Conservation (phyloP, 1,140 invertebrate genomes). For the Microplitis demolitor region DNA sequence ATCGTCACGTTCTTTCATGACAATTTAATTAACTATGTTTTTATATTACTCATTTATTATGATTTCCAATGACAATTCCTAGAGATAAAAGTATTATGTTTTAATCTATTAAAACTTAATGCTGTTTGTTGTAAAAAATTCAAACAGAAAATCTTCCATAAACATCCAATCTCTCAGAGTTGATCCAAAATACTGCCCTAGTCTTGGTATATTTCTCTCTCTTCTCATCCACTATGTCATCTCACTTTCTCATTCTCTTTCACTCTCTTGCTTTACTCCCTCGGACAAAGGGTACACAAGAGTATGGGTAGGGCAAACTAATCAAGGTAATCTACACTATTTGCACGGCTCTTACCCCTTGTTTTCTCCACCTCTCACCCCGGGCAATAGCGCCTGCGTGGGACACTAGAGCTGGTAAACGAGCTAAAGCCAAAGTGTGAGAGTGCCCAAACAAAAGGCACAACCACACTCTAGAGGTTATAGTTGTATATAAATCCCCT, state of each 20-base stretch:
- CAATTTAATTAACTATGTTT: no score
- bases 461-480: slow-evolving; percentile 25
- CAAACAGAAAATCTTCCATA: slow-evolving; percentile 23
- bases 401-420: slow-evolving; percentile 1
- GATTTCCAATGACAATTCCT: no score
- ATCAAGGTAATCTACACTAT: slow-evolving; percentile 41
- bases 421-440: slow-evolving; percentile 34
- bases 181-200: slow-evolving; percentile 24
- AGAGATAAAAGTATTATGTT: no score
- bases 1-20: no score
- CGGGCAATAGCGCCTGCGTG: slow-evolving; percentile 12
- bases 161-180: slow-evolving; percentile 32
- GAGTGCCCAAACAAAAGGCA: slow-evolving; percentile 29
- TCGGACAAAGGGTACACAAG: slow-evolving; percentile 32
- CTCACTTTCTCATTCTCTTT: background rate
- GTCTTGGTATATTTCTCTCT: background rate
- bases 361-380: slow-evolving; percentile 1
- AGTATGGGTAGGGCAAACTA: slow-evolving; percentile 37
- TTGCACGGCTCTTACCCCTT: slow-evolving; percentile 31
- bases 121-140: background rate
- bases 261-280: slow-evolving; percentile 14
- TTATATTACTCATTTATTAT: no score
- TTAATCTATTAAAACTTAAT: no score
- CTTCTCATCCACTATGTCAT: background rate
- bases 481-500: background rate